phyloP scores from a whole-genome alignment of 2,797 vertebrate genomes.

The Serranus cabrilla region DNA sequence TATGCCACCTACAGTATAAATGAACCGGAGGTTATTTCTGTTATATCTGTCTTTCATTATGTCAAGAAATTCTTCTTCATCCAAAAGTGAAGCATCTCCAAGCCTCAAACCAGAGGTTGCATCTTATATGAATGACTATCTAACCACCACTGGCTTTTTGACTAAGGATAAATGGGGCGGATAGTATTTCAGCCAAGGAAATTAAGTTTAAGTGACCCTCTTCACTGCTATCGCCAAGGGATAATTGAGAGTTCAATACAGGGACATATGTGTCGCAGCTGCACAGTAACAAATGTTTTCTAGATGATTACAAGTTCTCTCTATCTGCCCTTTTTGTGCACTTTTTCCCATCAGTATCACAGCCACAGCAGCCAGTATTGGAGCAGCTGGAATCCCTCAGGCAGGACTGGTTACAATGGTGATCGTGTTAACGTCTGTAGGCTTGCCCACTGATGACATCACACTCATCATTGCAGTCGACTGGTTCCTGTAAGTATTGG shows the following conservation, averaged over 20 bases:
- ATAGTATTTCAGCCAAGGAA: conserved; percentile 26
- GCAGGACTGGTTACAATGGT: conserved; percentile 99
- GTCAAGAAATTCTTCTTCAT: conserved; percentile 4
- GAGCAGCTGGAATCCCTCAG: conserved; percentile 97
- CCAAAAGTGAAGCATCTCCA: conserved; percentile 3
- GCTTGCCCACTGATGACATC: conserved; percentile 97
- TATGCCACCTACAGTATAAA: background rate
- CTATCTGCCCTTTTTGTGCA: background rate
- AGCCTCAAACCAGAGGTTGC: conserved; percentile 25
- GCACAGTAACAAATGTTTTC: background rate
- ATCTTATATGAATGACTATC: background rate
- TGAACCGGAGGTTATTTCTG: conserved; percentile 1
- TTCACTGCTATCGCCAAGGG: conserved; percentile 1
- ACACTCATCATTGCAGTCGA: conserved; percentile 97
- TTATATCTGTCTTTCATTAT: conserved; percentile 22
- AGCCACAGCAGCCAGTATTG: conserved; percentile 97
- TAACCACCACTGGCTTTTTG: conserved; percentile 19
- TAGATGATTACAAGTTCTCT: conserved; percentile 7
- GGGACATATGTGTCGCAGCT: conserved; percentile 1
- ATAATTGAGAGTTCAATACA: background rate
- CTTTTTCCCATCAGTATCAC: conserved; percentile 89
- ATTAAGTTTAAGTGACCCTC: conserved; percentile 16
- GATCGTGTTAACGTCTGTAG: conserved; percentile 97
- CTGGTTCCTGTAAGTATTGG: conserved; percentile 96
- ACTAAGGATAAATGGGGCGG: background rate